Evolutionary conservation across 2,888 invertebrate genomes (phyloP).

Genomic region (Epinotia demarniana): DNA sequence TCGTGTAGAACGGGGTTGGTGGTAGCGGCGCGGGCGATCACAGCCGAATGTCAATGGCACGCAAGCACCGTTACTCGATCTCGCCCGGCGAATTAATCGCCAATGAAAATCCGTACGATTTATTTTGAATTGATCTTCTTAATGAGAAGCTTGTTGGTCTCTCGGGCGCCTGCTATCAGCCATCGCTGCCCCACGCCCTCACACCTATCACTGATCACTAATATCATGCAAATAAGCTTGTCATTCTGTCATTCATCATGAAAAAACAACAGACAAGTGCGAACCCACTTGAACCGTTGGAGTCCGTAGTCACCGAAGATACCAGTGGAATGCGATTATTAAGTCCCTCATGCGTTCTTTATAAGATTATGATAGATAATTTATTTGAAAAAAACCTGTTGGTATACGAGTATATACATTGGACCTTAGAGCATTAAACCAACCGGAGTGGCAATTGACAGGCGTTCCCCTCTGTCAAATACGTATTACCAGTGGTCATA

Average conservation of each 20-base stretch:
- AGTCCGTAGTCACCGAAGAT: conserved; percentile 13
- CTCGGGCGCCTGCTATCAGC: conserved; percentile 70
- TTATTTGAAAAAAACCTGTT: neutral
- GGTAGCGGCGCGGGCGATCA: conserved; percentile 61
- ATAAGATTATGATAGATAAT: neutral
- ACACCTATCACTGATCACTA: conserved; percentile 54
- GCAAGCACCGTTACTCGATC: conserved; percentile 81
- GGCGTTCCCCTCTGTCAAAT: no score
- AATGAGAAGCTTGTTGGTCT: conserved; percentile 75
- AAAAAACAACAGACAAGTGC: conserved; percentile 42
- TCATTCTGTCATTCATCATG: conserved; percentile 51
- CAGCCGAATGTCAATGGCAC: conserved; percentile 82
- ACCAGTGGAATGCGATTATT: neutral
- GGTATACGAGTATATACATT: neutral
- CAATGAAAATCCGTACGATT: conserved; percentile 77
- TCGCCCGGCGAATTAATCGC: conserved; percentile 82
- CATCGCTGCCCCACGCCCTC: conserved; percentile 67
- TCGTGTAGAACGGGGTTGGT: conserved; percentile 46
- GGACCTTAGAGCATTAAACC: no score
- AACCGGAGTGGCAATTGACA: no score
- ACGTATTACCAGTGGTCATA: no score
- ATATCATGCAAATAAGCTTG: conserved; percentile 56
- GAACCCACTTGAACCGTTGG: conserved; percentile 19
- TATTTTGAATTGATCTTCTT: conserved; percentile 75
- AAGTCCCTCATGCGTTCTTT: neutral